phyloP scores from a whole-genome alignment of 2,888 invertebrate species.

The Podotricha telesiphe region DNA sequence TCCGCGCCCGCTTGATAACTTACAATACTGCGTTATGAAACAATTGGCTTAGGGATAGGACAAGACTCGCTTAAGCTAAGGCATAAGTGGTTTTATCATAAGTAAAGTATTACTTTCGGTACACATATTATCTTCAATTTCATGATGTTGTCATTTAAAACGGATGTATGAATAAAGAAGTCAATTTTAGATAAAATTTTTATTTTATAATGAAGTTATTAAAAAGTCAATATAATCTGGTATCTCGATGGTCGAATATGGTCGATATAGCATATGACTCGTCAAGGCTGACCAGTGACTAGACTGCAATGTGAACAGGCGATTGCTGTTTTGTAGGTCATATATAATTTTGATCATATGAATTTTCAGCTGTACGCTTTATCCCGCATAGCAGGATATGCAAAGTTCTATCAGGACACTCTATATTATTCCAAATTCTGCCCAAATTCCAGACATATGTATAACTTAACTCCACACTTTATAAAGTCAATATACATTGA shows the following conservation, averaged over 20 bases:
- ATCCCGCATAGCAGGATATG: no score
- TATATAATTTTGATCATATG: not conserved
- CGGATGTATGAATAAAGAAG: no score
- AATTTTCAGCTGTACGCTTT: no score
- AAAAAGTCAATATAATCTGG: conserved; percentile 3
- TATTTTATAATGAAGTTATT: not conserved
- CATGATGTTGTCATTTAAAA: not conserved
- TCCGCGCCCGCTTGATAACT: conserved; percentile 38
- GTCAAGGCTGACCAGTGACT: conserved; percentile 22
- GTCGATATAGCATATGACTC: conserved; percentile 5
- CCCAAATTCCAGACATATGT: no score
- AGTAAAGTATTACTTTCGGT: not conserved
- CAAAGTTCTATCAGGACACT: not conserved
- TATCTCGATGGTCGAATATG: conserved; percentile 38
- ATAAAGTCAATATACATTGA: no score
- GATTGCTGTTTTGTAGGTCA: not conserved
- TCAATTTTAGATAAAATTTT: not conserved
- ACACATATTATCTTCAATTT: conserved; percentile 1
- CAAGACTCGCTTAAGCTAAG: conserved; percentile 34
- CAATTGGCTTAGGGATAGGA: conserved; percentile 42
- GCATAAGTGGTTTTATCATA: conserved; percentile 32
- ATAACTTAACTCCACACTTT: no score
- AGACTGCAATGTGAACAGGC: not conserved
- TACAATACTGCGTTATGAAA: conserved; percentile 50
- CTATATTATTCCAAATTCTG: no score